Base-by-base conservation (phyloP, 2,113 vertebrate genomes). In the Seriola quinqueradiata region DNA sequence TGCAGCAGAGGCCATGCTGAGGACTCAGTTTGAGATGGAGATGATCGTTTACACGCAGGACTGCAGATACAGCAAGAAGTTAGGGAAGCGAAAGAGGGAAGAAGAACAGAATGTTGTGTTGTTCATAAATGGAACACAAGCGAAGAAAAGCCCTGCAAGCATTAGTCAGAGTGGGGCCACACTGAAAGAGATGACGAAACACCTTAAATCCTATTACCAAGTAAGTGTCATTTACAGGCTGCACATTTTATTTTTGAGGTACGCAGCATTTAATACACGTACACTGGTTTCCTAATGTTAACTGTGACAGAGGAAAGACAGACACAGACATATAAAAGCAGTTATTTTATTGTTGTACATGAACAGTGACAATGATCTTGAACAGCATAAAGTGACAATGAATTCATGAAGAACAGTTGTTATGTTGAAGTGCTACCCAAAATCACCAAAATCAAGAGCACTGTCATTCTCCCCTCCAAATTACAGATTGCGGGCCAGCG, bases 21-120 rank as follows among this genome's bases (percentile, higher is more conserved):
- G 75, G 54, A 89, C 86, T 1, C 96, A 97, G 84, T 97, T 97
- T 82, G 94, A 93, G 84, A 96, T 98, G 95, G 97, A 98, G 87
- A 85, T 89, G 61, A 88, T 96, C 0, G 74, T 97, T 16, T 97
- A 96, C 87, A 97, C 96, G 77, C 97, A 97, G 82, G 97, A 97
- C 73, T 57, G 75, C 4, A 58, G 81, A 12, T 97, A 97, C 80
- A 55, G 59, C 16, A 55, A 0, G 0, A 0, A 76, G 82, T 0
- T 70, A 34, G 4, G 96, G 28, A 82, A 13, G 34, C 0, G 77
- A 21, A 87, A 86, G 25, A 57, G 13, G 36, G n/a, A 89, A 25
- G 74, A 81, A 0, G 0, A 0, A 4, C 3, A 1, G 14, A 19
- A 9, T 8, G 5, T 0, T 13, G 34, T 4, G 34, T 36, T 5